phyloP scores from a whole-genome alignment of 1,140 invertebrate species.

The Tetramorium simillimum region DNA sequence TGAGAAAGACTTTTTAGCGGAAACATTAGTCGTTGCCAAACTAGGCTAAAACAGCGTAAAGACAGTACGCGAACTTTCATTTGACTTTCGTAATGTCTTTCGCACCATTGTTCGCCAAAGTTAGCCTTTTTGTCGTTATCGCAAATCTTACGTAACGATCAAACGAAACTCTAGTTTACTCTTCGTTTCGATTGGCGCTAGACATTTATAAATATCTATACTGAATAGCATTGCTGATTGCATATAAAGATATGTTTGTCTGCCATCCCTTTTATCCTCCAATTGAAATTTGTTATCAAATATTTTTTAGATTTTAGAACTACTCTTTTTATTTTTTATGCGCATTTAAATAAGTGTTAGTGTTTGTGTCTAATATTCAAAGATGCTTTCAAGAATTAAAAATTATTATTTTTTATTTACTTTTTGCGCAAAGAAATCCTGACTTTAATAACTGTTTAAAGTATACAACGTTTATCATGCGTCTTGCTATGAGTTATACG shows the following conservation, averaged over 20 bases:
- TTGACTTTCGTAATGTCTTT: conserved; percentile 69
- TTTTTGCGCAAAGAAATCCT: neutral
- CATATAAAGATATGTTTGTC: neutral
- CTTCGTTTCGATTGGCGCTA: neutral
- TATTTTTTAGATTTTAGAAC: neutral
- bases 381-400: neutral
- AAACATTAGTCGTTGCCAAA: conserved; percentile 31
- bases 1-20: conserved; percentile 40
- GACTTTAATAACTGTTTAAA: neutral
- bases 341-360: neutral
- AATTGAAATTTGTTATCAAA: neutral
- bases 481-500: neutral
- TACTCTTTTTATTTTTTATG: neutral
- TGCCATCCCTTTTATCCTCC: neutral
- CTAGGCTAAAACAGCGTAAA: conserved; percentile 35
- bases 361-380: too few relatives aligned
- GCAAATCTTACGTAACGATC: conserved; percentile 56
- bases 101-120: conserved; percentile 64
- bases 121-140: conserved; percentile 44
- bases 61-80: conserved; percentile 66
- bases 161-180: conserved; percentile 24
- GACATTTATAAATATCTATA: neutral
- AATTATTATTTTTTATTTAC: neutral
- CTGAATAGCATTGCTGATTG: neutral
- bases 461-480: neutral